Percentiles rank a stretch among this genome's conserved stretches.
Evolutionary conservation across 2,888 invertebrate genomes (phyloP).

Genomic region (Rhorus exstirpatorius): DNA sequence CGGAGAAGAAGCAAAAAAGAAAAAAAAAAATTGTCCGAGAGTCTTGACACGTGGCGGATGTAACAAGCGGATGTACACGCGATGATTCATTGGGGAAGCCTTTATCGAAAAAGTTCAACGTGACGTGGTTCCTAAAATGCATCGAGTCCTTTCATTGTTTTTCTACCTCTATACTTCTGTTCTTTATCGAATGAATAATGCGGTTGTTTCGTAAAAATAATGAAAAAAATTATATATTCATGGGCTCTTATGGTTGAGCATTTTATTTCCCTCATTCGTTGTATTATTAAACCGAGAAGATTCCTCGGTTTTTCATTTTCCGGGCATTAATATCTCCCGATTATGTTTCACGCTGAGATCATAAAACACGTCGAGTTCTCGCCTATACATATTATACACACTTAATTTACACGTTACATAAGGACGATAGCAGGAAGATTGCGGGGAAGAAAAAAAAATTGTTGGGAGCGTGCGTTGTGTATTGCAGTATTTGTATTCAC

Average conservation of each 20-base stretch:
- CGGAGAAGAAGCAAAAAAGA: slow-evolving; percentile 5
- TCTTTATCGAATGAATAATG: no score
- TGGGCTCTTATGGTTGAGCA: neutral
- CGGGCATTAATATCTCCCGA: slow-evolving; percentile 36
- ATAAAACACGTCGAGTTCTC: slow-evolving; percentile 38
- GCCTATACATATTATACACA: no score
- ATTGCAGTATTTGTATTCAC: slow-evolving; percentile 27
- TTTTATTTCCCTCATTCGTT: slow-evolving; percentile 4
- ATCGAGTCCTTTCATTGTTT: slow-evolving; percentile 3
- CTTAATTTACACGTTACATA: slow-evolving; percentile 56
- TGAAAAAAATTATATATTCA: slow-evolving; percentile 26
- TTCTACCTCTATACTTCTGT: neutral
- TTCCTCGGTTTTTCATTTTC: slow-evolving; percentile 23
- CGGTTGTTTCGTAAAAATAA: neutral
- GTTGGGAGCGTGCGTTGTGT: slow-evolving; percentile 25
- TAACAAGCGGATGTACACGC: slow-evolving; percentile 43
- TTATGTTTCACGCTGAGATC: slow-evolving; percentile 31
- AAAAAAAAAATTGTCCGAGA: slow-evolving; percentile 22
- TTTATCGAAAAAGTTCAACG: slow-evolving; percentile 54
- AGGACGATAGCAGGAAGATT: slow-evolving; percentile 40
- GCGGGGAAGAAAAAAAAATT: slow-evolving; percentile 59
- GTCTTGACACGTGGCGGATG: slow-evolving; percentile 57
- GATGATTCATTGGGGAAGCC: slow-evolving; percentile 52
- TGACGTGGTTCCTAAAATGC: slow-evolving; percentile 54
- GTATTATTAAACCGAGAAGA: neutral